Percentiles rank a stretch among this genome's conserved stretches.
Conservation (phyloP, 2,797 vertebrate genomes). For the Furcifer pardalis region DNA sequence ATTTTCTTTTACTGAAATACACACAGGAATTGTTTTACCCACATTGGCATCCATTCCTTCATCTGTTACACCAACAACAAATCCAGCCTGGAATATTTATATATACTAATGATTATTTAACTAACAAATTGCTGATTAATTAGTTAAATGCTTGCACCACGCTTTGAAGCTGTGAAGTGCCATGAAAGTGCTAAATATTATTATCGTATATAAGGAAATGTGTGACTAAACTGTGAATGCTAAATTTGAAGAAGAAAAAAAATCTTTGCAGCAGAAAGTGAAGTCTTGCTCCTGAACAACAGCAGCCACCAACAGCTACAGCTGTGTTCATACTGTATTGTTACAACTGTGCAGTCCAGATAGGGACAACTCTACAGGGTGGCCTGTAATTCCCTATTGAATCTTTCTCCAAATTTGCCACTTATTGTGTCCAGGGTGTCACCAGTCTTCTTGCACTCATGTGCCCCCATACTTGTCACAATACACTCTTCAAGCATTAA, state of each 20-base stretch:
- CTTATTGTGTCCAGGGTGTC: too few relatives aligned
- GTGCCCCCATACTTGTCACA: too few relatives aligned
- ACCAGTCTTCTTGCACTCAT: too few relatives aligned
- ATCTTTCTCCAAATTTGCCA: too few relatives aligned
- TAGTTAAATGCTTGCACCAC: slow-evolving; percentile 40
- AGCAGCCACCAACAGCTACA: background rate
- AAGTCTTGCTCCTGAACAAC: background rate
- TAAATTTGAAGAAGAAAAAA: background rate
- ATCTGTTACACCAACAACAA: slow-evolving; percentile 43
- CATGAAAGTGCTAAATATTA: slow-evolving; percentile 17
- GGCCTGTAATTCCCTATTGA: too few relatives aligned
- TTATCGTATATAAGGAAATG: slow-evolving; percentile 31
- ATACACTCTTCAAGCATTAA: too few relatives aligned
- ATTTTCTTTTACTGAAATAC: slow-evolving; percentile 17
- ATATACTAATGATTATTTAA: slow-evolving; percentile 43
- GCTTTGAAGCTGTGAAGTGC: slow-evolving; percentile 30
- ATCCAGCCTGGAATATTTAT: slow-evolving; percentile 42
- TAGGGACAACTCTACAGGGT: slow-evolving; percentile 10
- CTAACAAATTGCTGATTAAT: slow-evolving; percentile 56
- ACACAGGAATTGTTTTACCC: slow-evolving; percentile 24
- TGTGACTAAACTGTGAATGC: slow-evolving; percentile 36
- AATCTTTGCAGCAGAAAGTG: background rate
- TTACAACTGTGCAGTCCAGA: background rate
- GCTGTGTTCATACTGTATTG: background rate
- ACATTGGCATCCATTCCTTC: slow-evolving; percentile 36